phyloP scores from a whole-genome alignment of 2,113 vertebrate species.

The Phylloscopus trochilus region DNA sequence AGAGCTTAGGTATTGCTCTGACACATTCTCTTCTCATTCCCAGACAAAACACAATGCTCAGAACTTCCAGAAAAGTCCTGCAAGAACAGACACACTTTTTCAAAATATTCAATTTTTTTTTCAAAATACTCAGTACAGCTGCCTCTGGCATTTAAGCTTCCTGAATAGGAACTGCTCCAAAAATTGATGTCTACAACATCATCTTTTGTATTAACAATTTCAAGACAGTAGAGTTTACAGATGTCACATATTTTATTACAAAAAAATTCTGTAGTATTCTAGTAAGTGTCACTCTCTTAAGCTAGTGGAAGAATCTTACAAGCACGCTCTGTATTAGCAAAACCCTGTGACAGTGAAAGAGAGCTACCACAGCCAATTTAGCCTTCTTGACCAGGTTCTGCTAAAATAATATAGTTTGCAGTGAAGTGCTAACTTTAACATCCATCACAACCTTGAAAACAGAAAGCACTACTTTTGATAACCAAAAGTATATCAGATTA shows the following conservation, averaged over 20 bases:
- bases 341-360: background rate
- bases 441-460: background rate
- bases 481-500: background rate
- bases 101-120: background rate
- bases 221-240: background rate
- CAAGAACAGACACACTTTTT: background rate
- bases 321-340: background rate
- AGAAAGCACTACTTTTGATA: background rate
- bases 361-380: background rate
- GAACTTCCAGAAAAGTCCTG: background rate
- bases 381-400: background rate
- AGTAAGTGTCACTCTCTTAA: background rate
- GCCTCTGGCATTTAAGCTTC: background rate
- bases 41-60: conserved; percentile 22
- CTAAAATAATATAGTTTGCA: background rate
- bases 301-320: background rate
- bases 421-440: background rate
- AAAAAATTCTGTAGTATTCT: background rate
- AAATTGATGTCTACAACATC: background rate
- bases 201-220: background rate
- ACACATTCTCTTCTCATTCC: background rate
- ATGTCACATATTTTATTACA: background rate
- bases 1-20: background rate
- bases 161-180: background rate
- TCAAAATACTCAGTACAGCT: background rate